Conservation (phyloP, 1,140 invertebrate species). For the Pentalonia nigronervosa region DNA sequence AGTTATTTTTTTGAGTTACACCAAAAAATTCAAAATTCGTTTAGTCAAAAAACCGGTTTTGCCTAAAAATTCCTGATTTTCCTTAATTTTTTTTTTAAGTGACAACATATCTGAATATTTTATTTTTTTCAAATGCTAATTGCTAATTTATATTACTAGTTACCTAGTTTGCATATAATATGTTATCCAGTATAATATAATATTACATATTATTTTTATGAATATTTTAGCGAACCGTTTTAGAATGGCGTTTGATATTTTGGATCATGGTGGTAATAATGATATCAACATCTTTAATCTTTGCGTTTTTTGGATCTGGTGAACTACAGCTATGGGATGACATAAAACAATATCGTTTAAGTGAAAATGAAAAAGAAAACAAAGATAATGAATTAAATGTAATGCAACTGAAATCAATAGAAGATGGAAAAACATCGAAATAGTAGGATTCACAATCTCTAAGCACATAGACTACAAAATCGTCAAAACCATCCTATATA, state of each 20-base stretch:
- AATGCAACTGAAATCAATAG: constrained; percentile 1
- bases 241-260: constrained; percentile 69
- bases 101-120: background rate
- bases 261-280: constrained; percentile 67
- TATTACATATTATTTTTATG: background rate
- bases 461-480: background rate
- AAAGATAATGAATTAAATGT: background rate
- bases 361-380: constrained; percentile 33
- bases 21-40: too few species aligned
- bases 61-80: too few species aligned
- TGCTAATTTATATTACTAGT: background rate
- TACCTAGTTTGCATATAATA: background rate
- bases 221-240: constrained; percentile 62
- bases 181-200: background rate
- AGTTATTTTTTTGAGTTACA: too few species aligned
- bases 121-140: background rate
- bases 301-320: constrained; percentile 63
- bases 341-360: constrained; percentile 22
- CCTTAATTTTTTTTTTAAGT: too few species aligned
- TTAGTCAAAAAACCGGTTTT: too few species aligned
- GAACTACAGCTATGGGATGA: constrained; percentile 63
- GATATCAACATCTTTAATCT: constrained; percentile 65
- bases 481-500: background rate
- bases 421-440: background rate
- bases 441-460: background rate